Conservation (phyloP, 2,797 vertebrate species). For the Acanthurus tractus region DNA sequence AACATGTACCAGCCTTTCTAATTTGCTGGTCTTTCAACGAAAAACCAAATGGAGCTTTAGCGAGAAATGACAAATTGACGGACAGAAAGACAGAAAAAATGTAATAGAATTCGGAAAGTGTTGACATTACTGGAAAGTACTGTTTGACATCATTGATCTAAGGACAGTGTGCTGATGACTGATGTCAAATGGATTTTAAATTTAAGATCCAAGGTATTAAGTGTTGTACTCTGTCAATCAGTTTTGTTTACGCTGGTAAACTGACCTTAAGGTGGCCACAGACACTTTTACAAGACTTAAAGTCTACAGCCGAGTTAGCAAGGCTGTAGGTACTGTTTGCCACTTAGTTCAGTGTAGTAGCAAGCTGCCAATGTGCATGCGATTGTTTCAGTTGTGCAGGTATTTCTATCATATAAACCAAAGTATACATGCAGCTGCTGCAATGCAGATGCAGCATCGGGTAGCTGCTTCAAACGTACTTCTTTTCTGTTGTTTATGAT, state of each 20-base stretch:
- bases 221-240: slow-evolving; percentile 7
- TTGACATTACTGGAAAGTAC: not conserved
- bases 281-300: not conserved
- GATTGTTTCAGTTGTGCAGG: too few relatives aligned
- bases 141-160: slow-evolving; percentile 19
- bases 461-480: too few relatives aligned
- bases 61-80: slow-evolving; percentile 20
- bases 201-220: not conserved
- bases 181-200: slow-evolving; percentile 12
- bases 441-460: too few relatives aligned
- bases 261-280: not conserved
- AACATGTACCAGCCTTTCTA: slow-evolving; percentile 51
- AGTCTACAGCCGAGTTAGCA: not conserved
- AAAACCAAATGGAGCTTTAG: slow-evolving; percentile 45
- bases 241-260: not conserved
- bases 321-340: too few relatives aligned
- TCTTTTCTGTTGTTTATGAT: too few relatives aligned
- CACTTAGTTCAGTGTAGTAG: too few relatives aligned
- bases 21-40: slow-evolving; percentile 64
- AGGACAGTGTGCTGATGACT: not conserved
- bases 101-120: slow-evolving; percentile 18
- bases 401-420: too few relatives aligned
- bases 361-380: too few relatives aligned
- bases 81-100: slow-evolving; percentile 18
- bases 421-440: too few relatives aligned